phyloP scores from a whole-genome alignment of 2,888 invertebrate genomes.

The Andrena haemorrhoa region DNA sequence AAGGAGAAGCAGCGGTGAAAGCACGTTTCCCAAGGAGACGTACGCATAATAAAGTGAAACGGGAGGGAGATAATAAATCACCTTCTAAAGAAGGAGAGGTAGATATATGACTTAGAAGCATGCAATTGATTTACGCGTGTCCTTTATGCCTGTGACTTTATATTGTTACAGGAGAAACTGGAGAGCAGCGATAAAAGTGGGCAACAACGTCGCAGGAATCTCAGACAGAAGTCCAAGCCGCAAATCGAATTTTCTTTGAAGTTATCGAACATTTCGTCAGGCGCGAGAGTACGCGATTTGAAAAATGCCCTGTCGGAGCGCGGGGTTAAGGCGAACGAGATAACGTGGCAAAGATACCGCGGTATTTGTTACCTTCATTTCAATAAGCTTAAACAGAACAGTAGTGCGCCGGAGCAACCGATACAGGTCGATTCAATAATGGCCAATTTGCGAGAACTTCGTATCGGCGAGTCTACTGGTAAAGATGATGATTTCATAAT shows the following conservation, averaged over 20 bases:
- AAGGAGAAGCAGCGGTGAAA: conserved; percentile 37
- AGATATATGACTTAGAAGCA: conserved; percentile 16
- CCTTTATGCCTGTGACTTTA: neutral
- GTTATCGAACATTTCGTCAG: conserved; percentile 91
- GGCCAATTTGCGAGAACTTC: conserved; percentile 85
- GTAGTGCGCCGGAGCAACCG: conserved; percentile 75
- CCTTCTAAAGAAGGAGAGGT: conserved; percentile 71
- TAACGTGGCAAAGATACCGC: conserved; percentile 88
- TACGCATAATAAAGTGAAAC: conserved; percentile 65
- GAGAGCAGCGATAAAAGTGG: conserved; percentile 81
- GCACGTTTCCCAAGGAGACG: conserved; percentile 66
- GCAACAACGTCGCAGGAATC: conserved; percentile 74
- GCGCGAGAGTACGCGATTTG: conserved; percentile 90
- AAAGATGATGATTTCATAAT: conserved; percentile 73
- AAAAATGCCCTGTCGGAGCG: conserved; percentile 91
- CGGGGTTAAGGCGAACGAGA: conserved; percentile 91
- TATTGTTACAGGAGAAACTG: conserved; percentile 84
- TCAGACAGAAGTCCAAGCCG: conserved; percentile 78
- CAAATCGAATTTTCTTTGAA: conserved; percentile 87
- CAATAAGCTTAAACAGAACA: conserved; percentile 86
- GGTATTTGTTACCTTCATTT: conserved; percentile 92
- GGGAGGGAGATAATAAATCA: conserved; percentile 78
- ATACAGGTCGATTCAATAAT: conserved; percentile 85
- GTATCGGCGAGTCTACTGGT: conserved; percentile 74
- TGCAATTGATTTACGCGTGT: neutral